These are phyloP conservation scores for Neria commutata DNA, from an alignment of 2,888 invertebrate genomes.

Conservation along the genomic window DNA sequence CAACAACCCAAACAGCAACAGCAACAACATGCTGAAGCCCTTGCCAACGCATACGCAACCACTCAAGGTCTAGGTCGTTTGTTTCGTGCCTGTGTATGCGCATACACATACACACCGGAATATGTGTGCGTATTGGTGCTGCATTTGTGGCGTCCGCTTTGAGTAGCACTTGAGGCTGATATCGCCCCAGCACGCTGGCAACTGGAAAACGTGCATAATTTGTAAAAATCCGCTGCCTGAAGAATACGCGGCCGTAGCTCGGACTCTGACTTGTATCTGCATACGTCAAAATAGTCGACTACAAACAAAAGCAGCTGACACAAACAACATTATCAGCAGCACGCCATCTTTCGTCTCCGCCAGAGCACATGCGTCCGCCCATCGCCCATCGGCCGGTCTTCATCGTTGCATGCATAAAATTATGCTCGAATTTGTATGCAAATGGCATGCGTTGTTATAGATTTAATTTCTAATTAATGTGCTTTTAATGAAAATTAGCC, in stretches of 20 bases:
- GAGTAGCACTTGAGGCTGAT: too few relatives aligned
- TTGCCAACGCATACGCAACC: constrained; percentile 11
- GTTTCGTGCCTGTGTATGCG: background rate
- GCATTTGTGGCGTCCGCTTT: too few relatives aligned
- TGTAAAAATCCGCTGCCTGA: background rate
- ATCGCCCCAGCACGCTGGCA: background rate
- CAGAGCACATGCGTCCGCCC: too few relatives aligned
- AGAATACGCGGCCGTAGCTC: background rate
- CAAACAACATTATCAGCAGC: background rate
- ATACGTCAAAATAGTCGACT: background rate
- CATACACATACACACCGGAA: background rate
- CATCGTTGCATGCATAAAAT: background rate
- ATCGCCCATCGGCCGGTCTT: too few relatives aligned
- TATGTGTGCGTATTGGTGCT: background rate
- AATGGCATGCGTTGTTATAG: constrained; percentile 18
- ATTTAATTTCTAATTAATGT: constrained; percentile 27
- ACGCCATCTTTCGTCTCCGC: too few relatives aligned
- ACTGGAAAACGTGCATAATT: background rate
- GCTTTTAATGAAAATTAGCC: constrained; percentile 28
- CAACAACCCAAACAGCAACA: too few relatives aligned
- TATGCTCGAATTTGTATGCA: background rate
- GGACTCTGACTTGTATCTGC: too few relatives aligned
- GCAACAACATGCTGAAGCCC: constrained; percentile 36
- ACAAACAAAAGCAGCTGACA: background rate
- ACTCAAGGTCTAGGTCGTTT: constrained; percentile 47